A percentile compares a stretch with the other conserved stretches of the same genome.
phyloP scores from a whole-genome alignment of 2,888 invertebrate species.

The Temnothorax rugatulus region DNA sequence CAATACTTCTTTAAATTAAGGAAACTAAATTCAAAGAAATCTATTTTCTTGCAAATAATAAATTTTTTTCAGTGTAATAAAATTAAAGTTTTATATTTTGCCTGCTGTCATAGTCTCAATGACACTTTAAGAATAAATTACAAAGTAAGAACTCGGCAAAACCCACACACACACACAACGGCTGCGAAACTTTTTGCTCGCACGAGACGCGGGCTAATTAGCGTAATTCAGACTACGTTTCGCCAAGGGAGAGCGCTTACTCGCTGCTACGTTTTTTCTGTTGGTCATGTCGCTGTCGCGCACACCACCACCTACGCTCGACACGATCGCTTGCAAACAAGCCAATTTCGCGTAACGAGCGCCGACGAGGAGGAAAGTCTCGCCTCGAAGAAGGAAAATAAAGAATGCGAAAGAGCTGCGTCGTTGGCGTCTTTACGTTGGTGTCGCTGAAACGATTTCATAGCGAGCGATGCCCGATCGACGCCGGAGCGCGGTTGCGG shows the following conservation, averaged over 20 bases:
- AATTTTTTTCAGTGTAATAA: too few species aligned
- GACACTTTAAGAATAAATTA: conserved; percentile 15
- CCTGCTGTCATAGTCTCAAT: background rate
- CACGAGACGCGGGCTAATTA: conserved; percentile 21
- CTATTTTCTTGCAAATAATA: too few species aligned
- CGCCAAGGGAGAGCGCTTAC: background rate
- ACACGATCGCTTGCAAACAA: conserved; percentile 38
- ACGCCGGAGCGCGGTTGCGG: background rate
- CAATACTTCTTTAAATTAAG: too few species aligned
- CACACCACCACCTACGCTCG: conserved; percentile 39
- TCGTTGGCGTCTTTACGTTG: conserved; percentile 61
- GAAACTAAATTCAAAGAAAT: too few species aligned
- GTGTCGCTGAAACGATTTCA: conserved; percentile 50
- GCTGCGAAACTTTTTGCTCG: conserved; percentile 8
- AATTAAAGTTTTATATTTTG: background rate
- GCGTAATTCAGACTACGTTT: conserved; percentile 29
- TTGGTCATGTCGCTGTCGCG: conserved; percentile 18
- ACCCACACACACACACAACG: background rate
- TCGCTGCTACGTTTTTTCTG: conserved; percentile 37
- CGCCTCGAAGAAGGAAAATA: conserved; percentile 46
- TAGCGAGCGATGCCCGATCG: conserved; percentile 43
- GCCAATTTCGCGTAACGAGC: conserved; percentile 33
- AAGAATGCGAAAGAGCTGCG: conserved; percentile 48
- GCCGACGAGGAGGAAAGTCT: conserved; percentile 22
- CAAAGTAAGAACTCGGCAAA: background rate